Conservation (phyloP, 2,888 invertebrate genomes). For the Temnothorax ravouxi region DNA sequence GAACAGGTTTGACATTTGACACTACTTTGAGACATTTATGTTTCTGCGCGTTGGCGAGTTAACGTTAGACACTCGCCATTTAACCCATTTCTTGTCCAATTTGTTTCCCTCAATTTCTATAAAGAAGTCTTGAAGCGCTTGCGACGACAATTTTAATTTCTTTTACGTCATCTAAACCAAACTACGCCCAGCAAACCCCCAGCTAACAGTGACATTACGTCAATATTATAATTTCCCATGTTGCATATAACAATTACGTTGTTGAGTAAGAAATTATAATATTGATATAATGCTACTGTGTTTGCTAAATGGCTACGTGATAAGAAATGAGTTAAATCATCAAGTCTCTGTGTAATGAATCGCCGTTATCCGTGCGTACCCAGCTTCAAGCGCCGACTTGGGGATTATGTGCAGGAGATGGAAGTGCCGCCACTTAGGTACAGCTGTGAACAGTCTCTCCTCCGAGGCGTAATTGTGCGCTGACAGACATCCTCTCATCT, state of each 20-base stretch:
- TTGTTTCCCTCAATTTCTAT: not conserved
- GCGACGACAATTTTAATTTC: not conserved
- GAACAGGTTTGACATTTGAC: too few relatives aligned
- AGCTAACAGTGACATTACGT: too few relatives aligned
- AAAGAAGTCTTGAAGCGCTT: not conserved
- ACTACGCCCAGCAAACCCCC: not conserved
- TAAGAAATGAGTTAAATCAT: not conserved
- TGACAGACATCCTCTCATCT: constrained; percentile 84
- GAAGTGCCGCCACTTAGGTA: constrained; percentile 84
- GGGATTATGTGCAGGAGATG: constrained; percentile 83
- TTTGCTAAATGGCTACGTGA: not conserved
- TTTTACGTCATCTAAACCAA: not conserved
- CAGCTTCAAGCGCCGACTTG: constrained; percentile 85
- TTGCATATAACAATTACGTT: too few relatives aligned
- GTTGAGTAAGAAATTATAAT: too few relatives aligned
- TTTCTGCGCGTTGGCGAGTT: not conserved
- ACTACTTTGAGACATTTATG: not conserved
- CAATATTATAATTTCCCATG: too few relatives aligned
- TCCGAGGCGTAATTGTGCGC: constrained; percentile 84
- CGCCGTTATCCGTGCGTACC: constrained; percentile 74
- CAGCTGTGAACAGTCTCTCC: constrained; percentile 83
- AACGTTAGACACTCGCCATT: not conserved
- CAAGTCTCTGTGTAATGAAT: not conserved
- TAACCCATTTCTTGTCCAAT: not conserved
- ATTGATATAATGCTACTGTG: too few relatives aligned